Conservation (phyloP, 2,888 invertebrate genomes). For the Anthrax anthrax region DNA sequence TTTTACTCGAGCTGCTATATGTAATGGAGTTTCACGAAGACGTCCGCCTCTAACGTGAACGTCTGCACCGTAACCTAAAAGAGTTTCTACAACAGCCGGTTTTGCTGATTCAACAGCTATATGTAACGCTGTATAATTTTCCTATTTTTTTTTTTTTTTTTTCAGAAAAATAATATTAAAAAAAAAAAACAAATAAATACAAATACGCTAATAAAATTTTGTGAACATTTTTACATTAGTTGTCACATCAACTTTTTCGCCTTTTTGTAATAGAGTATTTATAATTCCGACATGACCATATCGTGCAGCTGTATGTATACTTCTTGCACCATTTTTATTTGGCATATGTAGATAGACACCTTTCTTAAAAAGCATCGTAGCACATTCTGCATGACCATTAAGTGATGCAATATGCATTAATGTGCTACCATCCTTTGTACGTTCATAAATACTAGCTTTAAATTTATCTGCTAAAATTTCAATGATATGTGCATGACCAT, state of each 20-base stretch:
- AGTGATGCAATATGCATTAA: slow-evolving; percentile 96
- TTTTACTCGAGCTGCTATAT: slow-evolving; percentile 88
- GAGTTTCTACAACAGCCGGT: slow-evolving; percentile 87
- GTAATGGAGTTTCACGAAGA: slow-evolving; percentile 85
- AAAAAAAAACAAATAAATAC: too few species aligned
- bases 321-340: slow-evolving; percentile 88
- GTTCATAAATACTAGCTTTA: slow-evolving; percentile 88
- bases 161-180: too few species aligned
- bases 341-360: slow-evolving; percentile 99
- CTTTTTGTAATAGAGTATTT: slow-evolving; percentile 86
- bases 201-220: not conserved
- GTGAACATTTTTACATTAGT: slow-evolving; percentile 84
- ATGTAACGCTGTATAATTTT: slow-evolving; percentile 95
- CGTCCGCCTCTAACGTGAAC: slow-evolving; percentile 88
- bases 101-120: slow-evolving; percentile 92
- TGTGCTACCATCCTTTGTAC: slow-evolving; percentile 96
- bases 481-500: slow-evolving; percentile 90
- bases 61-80: slow-evolving; percentile 92
- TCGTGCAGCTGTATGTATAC: slow-evolving; percentile 93
- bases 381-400: slow-evolving; percentile 95
- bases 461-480: slow-evolving; percentile 95
- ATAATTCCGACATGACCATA: slow-evolving; percentile 97
- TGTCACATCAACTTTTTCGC: slow-evolving; percentile 89
- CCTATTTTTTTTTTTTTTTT: slow-evolving; percentile 52
- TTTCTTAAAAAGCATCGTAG: slow-evolving; percentile 94